Percentiles rank a stretch among this genome's conserved stretches.
Evolutionary conservation across 2,888 invertebrate species (phyloP).

Genomic region (Ochropleura leucogaster): DNA sequence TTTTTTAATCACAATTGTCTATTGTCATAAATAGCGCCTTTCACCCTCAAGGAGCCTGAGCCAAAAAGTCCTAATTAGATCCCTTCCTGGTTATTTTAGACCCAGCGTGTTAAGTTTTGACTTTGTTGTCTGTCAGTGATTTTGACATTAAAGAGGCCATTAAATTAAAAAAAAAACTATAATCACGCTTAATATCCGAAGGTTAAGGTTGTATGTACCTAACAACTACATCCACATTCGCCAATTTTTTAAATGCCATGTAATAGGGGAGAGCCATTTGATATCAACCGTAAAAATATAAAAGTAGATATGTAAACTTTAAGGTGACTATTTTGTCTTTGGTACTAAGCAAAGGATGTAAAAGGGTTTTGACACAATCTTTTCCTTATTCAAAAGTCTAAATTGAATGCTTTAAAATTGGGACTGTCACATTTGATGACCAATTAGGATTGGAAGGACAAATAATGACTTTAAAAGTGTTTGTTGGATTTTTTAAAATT

Average conservation of each 20-base stretch:
- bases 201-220: too few relatives aligned
- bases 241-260: too few relatives aligned
- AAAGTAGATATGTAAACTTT: too few relatives aligned
- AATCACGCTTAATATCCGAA: too few relatives aligned
- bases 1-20: too few relatives aligned
- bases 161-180: too few relatives aligned
- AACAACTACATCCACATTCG: too few relatives aligned
- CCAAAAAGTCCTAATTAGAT: too few relatives aligned
- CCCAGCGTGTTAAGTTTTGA: not conserved
- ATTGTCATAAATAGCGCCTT: too few relatives aligned
- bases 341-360: conserved; percentile 2
- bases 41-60: too few relatives aligned
- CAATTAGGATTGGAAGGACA: conserved; percentile 4
- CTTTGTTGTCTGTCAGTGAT: not conserved
- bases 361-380: not conserved
- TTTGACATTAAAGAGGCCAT: not conserved
- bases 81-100: not conserved
- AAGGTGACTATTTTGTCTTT: not conserved
- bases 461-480: not conserved
- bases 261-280: too few relatives aligned
- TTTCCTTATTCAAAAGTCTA: not conserved
- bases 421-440: conserved; percentile 4
- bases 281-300: too few relatives aligned
- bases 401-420: not conserved
- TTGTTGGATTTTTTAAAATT: not conserved